Evolutionary conservation across 2,888 invertebrate genomes (phyloP).

Genomic region (Arrhopalites spinosus): DNA sequence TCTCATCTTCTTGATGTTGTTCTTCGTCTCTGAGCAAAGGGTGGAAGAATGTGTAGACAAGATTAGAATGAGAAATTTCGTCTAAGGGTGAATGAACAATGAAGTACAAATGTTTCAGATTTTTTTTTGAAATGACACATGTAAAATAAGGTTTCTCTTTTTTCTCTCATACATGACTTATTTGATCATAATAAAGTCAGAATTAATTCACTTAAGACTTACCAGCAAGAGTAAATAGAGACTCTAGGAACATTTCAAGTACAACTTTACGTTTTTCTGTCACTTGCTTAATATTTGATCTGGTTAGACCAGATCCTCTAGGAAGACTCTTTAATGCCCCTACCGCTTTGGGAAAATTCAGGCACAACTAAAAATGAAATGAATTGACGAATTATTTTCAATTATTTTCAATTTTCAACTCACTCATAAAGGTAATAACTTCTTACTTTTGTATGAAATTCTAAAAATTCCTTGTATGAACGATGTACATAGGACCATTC

Average conservation of each 20-base stretch:
- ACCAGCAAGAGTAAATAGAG: constrained; percentile 77
- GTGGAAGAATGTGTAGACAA: constrained; percentile 99
- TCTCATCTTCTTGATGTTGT: constrained; percentile 85
- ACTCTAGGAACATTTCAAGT: constrained; percentile 84
- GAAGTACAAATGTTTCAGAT: too few species aligned
- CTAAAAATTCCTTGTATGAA: constrained; percentile 95
- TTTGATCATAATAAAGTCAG: too few species aligned
- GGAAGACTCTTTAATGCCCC: constrained; percentile 53
- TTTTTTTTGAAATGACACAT: too few species aligned
- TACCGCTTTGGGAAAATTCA: constrained; percentile 83
- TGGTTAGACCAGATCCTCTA: constrained; percentile 64
- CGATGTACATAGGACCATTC: constrained; percentile 88
- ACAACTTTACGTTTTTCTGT: constrained; percentile 90
- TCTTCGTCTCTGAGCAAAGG: constrained; percentile 80
- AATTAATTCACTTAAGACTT: too few species aligned
- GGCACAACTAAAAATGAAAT: too few species aligned
- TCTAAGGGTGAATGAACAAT: too few species aligned
- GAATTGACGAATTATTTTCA: too few species aligned
- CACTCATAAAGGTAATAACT: too few species aligned
- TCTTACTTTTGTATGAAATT: constrained; percentile 93
- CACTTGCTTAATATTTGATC: constrained; percentile 92
- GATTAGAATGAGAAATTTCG: constrained; percentile 92
- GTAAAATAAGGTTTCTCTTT: too few species aligned
- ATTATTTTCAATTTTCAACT: too few species aligned
- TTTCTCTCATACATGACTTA: too few species aligned